Evolutionary conservation across 2,888 invertebrate species (phyloP).

Genomic region (Phalangium opilio): DNA sequence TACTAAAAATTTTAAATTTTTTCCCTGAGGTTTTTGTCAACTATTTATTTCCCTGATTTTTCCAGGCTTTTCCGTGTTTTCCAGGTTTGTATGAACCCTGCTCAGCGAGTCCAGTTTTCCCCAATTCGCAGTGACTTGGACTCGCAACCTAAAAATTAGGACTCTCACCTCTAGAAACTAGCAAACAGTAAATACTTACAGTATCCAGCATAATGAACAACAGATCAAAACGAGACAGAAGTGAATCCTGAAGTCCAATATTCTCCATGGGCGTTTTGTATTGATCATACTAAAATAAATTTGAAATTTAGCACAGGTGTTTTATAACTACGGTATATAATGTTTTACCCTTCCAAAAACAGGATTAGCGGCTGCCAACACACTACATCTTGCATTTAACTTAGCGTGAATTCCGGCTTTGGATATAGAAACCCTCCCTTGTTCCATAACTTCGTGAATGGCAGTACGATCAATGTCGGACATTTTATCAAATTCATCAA

Average conservation of each 20-base stretch:
- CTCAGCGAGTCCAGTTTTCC: too few species aligned
- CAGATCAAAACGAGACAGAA: slow-evolving; percentile 94
- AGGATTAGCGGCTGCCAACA: slow-evolving; percentile 98
- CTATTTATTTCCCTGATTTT: too few species aligned
- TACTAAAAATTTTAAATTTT: too few species aligned
- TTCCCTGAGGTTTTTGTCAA: too few species aligned
- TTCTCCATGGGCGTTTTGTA: slow-evolving; percentile 99
- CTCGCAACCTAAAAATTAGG: not conserved
- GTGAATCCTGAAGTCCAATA: slow-evolving; percentile 91
- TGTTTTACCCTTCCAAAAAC: slow-evolving; percentile 72
- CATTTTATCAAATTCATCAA: slow-evolving; percentile 99
- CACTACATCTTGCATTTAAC: slow-evolving; percentile 91
- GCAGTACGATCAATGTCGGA: slow-evolving; percentile 97
- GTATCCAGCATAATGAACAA: slow-evolving; percentile 93
- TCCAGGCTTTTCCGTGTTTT: too few species aligned
- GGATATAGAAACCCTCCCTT: slow-evolving; percentile 85
- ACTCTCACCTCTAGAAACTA: not conserved
- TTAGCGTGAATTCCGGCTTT: slow-evolving; percentile 97
- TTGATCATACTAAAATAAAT: slow-evolving; percentile 66
- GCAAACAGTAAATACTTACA: slow-evolving; percentile 32
- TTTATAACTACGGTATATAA: not conserved
- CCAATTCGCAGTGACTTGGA: not conserved
- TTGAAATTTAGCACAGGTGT: not conserved
- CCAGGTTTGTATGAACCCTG: too few species aligned
- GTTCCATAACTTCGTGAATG: slow-evolving; percentile 99